These are phyloP conservation scores for Chaunax sp. DNA, from an alignment of 2,797 vertebrate species.

Conservation along the genomic window DNA sequence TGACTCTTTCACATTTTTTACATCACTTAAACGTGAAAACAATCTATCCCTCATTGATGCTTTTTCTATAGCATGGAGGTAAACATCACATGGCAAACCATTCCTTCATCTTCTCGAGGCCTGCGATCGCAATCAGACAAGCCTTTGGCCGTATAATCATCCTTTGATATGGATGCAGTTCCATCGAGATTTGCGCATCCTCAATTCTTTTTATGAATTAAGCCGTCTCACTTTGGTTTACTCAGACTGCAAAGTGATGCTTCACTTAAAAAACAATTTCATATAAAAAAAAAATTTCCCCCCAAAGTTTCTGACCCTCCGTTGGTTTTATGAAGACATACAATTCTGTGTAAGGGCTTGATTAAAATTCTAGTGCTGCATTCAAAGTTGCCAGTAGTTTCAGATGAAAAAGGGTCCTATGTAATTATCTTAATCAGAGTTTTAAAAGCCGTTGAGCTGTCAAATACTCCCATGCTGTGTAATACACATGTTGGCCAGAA, in stretches of 20 bases:
- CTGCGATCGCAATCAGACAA: slow-evolving; percentile 57
- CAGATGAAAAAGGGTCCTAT: slow-evolving; percentile 57
- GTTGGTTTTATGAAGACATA: slow-evolving; percentile 28
- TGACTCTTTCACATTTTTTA: slow-evolving; percentile 41
- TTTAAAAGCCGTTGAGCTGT: slow-evolving; percentile 76
- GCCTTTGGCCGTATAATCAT: slow-evolving; percentile 56
- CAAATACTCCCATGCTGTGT: slow-evolving; percentile 59
- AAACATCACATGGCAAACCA: slow-evolving; percentile 54
- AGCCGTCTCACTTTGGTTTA: slow-evolving; percentile 46
- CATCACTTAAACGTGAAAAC: slow-evolving; percentile 53
- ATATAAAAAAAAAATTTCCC: slow-evolving; percentile 32
- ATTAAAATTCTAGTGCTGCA: slow-evolving; percentile 66
- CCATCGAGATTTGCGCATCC: slow-evolving; percentile 61
- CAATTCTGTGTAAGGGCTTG: slow-evolving; percentile 41
- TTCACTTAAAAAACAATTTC: slow-evolving; percentile 46
- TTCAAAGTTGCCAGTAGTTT: slow-evolving; percentile 67
- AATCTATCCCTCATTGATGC: slow-evolving; percentile 13
- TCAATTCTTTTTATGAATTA: slow-evolving; percentile 57
- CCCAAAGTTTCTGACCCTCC: slow-evolving; percentile 37
- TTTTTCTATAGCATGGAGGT: slow-evolving; percentile 46
- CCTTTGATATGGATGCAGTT: slow-evolving; percentile 65
- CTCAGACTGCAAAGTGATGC: slow-evolving; percentile 54
- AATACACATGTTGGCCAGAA: slow-evolving; percentile 62
- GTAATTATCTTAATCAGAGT: slow-evolving; percentile 74
- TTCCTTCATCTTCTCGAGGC: slow-evolving; percentile 64